Conservation (phyloP, 2,113 vertebrate genomes). For the Semnopithecus entellus region DNA sequence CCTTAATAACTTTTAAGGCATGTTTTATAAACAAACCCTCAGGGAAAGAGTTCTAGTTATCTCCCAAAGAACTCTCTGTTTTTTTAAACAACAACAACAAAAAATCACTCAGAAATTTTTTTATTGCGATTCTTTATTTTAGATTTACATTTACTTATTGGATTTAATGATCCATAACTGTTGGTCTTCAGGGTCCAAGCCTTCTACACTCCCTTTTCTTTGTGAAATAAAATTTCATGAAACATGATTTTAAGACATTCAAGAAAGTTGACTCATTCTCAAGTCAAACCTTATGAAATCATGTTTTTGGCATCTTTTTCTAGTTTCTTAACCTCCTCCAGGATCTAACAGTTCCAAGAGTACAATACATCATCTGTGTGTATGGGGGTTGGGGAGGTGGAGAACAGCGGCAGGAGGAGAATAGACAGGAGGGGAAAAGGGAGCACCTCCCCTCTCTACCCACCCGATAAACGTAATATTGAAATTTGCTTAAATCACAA, state of each 20-base stretch:
- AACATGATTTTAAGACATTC: slow-evolving; percentile 75
- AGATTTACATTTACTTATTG: slow-evolving; percentile 80
- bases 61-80: slow-evolving; percentile 10
- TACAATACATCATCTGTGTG: slow-evolving; percentile 79
- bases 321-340: slow-evolving; percentile 78
- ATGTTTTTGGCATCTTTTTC: slow-evolving; percentile 83
- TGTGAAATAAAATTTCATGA: slow-evolving; percentile 77
- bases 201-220: slow-evolving; percentile 79
- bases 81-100: slow-evolving; percentile 10
- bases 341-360: slow-evolving; percentile 69
- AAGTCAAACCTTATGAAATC: slow-evolving; percentile 85
- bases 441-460: slow-evolving; percentile 64
- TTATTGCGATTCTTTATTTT: slow-evolving; percentile 75
- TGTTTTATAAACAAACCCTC: slow-evolving; percentile 41
- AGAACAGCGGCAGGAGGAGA: not conserved
- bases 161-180: slow-evolving; percentile 80
- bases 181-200: slow-evolving; percentile 68
- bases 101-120: slow-evolving; percentile 46
- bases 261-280: slow-evolving; percentile 80
- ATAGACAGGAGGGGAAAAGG: slow-evolving; percentile 42
- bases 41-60: slow-evolving; percentile 4
- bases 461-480: slow-evolving; percentile 77
- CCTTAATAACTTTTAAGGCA: slow-evolving; percentile 36
- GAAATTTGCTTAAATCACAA: slow-evolving; percentile 78
- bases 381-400: slow-evolving; percentile 42